Evolutionary conservation across 1,140 invertebrate species (phyloP), one percentile per base, ranked within the genome.

Genomic region (Temnothorax longispinosus): DNA sequence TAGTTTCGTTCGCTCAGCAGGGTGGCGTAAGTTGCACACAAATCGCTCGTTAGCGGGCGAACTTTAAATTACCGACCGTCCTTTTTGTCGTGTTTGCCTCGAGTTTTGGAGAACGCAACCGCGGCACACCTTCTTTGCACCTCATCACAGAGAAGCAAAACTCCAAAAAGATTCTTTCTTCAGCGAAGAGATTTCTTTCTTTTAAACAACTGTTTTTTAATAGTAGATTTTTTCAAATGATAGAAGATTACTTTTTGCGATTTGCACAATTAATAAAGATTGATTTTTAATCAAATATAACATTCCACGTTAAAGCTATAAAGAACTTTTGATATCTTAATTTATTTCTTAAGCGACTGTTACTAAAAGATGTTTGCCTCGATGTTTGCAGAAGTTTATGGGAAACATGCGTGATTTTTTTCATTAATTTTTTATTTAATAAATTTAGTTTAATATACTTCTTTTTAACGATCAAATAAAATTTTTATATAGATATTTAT

Each of bases 71-170:
- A 80, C 50, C 18, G 44, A 50, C 38, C 21, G 38, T 64, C 3
- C 62, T 69, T 78, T 80, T 78, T 85, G 38, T 75, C 71, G 18
- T 52, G 5, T 56, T 64, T 41, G 52, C 13, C 15, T 32, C 54
- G 56, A 82, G 71, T 82, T 89, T 74, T 56, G 60, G 38, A 72
- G 52, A 87, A 81, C 21, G 62, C 32, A 78, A 50, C 67, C 27
- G 87, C 75, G 18, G 5, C 8, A 58, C 4, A 58, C 4, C n/a
- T 47, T 74, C 15, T 62, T 84, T 60, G 18, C 65, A 58, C n/a
- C 27, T 41, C 13, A 21, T 47, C 35, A 11, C 41, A 18, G 18
- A 4, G 71, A 71, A 50, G 44, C 2, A 41, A 69, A 75, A 65
- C 11, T 50, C 15, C 7, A 27, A 44, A 62, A 0, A 50, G 18